phyloP scores from a whole-genome alignment of 2,888 invertebrate genomes.

The Callyntrura guangdongensis region DNA sequence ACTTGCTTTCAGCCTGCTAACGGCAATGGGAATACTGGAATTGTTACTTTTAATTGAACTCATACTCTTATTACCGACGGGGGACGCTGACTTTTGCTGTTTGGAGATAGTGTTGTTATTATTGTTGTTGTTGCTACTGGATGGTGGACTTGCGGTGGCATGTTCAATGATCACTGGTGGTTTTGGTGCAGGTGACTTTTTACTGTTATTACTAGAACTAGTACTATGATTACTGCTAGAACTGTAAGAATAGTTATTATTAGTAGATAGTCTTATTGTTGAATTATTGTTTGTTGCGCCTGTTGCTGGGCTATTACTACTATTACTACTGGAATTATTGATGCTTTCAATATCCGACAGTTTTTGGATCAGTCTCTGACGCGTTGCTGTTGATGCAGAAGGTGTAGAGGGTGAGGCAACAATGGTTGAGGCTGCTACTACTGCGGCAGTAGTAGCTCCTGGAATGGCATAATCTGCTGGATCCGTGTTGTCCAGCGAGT shows the following conservation, averaged over 20 bases:
- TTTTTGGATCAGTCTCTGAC: conserved; percentile 79
- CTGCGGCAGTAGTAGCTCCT: conserved; percentile 60
- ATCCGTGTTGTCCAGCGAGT: conserved; percentile 73
- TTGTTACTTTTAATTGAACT: conserved; percentile 82
- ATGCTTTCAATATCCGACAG: conserved; percentile 77
- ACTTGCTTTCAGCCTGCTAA: conserved; percentile 81
- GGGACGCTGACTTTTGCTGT: conserved; percentile 77
- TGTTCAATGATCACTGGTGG: conserved; percentile 74
- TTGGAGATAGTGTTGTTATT: conserved; percentile 59
- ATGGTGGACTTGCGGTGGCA: conserved; percentile 62
- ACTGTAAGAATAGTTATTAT: conserved; percentile 65
- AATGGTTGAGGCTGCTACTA: conserved; percentile 52
- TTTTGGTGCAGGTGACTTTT: conserved; percentile 76
- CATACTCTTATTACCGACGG: conserved; percentile 75
- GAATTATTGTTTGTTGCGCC: conserved; percentile 65
- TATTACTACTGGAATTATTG: conserved; percentile 67
- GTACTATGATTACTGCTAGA: conserved; percentile 59
- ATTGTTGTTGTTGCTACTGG: conserved; percentile 69
- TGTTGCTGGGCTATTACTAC: conserved; percentile 47
- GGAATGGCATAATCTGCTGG: conserved; percentile 75
- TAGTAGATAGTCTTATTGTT: conserved; percentile 73
- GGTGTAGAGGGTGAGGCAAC: conserved; percentile 63
- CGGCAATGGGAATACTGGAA: conserved; percentile 83
- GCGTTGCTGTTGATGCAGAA: conserved; percentile 73
- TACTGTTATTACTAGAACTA: conserved; percentile 58